Evolutionary conservation across 2,113 vertebrate genomes (phyloP).

Genomic region (Dryoscopus gambensis): DNA sequence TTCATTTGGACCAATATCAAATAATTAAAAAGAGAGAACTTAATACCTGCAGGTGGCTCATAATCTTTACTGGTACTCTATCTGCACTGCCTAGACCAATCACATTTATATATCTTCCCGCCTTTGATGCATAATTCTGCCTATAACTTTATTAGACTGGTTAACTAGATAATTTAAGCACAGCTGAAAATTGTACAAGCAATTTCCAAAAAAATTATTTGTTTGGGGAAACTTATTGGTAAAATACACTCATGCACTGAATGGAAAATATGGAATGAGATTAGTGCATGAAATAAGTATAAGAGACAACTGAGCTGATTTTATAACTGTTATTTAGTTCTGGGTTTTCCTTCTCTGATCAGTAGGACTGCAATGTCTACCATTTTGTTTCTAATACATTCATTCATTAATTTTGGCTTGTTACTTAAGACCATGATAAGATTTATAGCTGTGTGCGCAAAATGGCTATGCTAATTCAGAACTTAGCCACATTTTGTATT

Average conservation of each 20-base stretch:
- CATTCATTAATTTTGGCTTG: not conserved
- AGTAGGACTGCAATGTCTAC: not conserved
- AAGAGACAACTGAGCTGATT: not conserved
- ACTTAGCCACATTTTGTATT: not conserved
- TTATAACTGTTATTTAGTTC: not conserved
- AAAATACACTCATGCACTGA: not conserved
- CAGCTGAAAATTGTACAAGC: not conserved
- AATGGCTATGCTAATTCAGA: not conserved
- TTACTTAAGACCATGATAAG: not conserved
- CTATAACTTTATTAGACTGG: not conserved
- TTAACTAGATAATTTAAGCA: not conserved
- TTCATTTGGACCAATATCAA: not conserved
- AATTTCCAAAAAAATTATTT: not conserved
- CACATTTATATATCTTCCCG: not conserved
- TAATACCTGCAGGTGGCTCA: not conserved
- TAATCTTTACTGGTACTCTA: not conserved
- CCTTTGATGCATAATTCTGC: not conserved
- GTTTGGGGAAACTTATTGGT: not conserved
- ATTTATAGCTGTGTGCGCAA: not conserved
- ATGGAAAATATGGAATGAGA: not conserved
- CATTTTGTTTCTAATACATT: not conserved
- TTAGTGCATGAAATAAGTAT: not conserved
- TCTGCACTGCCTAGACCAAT: not conserved
- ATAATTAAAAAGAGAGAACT: not conserved
- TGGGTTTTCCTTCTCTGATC: not conserved